phyloP scores from a whole-genome alignment of 2,888 invertebrate species.

The Ernsta delagoae region DNA sequence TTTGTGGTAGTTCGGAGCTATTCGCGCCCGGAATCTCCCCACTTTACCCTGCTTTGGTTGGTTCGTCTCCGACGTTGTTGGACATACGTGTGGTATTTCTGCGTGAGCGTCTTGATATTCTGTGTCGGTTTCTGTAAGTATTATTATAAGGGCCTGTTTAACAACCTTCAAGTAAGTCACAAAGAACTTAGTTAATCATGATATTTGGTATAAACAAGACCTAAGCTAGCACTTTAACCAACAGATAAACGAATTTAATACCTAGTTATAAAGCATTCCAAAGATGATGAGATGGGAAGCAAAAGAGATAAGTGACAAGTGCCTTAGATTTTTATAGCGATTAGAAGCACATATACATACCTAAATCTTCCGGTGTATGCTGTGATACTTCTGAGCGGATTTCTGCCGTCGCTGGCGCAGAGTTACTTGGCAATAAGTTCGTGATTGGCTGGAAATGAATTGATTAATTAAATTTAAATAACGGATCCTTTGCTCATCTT shows the following conservation, averaged over 20 bases:
- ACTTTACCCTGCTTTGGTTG: slow-evolving; percentile 69
- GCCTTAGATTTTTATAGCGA: too few species aligned
- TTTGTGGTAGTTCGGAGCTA: slow-evolving; percentile 72
- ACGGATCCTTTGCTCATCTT: too few species aligned
- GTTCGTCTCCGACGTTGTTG: slow-evolving; percentile 55
- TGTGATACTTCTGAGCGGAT: slow-evolving; percentile 2
- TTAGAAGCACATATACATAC: too few species aligned
- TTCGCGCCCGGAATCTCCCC: slow-evolving; percentile 67
- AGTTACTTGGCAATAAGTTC: slow-evolving; percentile 39
- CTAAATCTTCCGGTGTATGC: slow-evolving; percentile 21
- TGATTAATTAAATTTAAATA: not conserved
- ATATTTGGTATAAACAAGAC: too few species aligned
- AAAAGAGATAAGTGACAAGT: too few species aligned
- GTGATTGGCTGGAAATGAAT: slow-evolving; percentile 2
- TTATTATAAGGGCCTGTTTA: too few species aligned
- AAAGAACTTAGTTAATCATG: too few species aligned
- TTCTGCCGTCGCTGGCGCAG: slow-evolving; percentile 29
- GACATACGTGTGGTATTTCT: slow-evolving; percentile 59
- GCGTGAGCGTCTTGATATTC: slow-evolving; percentile 72
- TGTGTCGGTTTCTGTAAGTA: slow-evolving; percentile 68
- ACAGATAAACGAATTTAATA: too few species aligned
- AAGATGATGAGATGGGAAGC: too few species aligned
- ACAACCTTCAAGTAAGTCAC: too few species aligned
- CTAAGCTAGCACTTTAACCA: too few species aligned
- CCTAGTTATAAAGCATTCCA: too few species aligned